A percentile compares a stretch with the other conserved stretches of the same genome.
These are phyloP conservation scores for Arrhopalites spinosus DNA, from an alignment of 2,888 invertebrate genomes.

Conservation along the genomic window DNA sequence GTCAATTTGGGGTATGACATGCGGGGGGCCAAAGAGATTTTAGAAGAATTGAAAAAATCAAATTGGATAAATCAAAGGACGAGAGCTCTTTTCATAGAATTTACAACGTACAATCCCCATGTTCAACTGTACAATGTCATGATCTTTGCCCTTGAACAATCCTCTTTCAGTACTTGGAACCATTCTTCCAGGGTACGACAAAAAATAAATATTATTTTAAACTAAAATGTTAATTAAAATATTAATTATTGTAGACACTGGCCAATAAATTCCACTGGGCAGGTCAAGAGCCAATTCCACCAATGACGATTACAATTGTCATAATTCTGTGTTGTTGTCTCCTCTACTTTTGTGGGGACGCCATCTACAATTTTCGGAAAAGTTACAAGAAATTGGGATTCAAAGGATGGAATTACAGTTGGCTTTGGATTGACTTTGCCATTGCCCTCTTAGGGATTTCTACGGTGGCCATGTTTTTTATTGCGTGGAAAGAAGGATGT, in stretches of 20 bases:
- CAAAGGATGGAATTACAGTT: not conserved
- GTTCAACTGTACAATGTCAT: not conserved
- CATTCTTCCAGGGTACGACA: not conserved
- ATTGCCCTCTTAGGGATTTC: not conserved
- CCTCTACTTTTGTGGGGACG: not conserved
- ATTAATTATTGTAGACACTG: not conserved
- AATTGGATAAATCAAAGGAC: slow-evolving; percentile 17
- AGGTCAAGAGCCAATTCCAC: not conserved
- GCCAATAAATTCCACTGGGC: not conserved
- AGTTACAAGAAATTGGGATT: not conserved
- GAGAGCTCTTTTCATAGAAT: slow-evolving; percentile 15
- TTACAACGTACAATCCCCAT: slow-evolving; percentile 21
- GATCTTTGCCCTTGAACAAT: not conserved
- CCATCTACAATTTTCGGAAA: not conserved
- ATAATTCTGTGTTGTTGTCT: not conserved
- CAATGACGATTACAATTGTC: not conserved
- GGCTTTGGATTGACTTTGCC: not conserved
- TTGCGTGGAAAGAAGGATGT: not conserved
- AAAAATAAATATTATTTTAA: not conserved
- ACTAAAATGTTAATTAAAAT: not conserved
- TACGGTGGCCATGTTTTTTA: not conserved
- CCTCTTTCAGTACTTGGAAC: slow-evolving; percentile 4
- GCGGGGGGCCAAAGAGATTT: not conserved
- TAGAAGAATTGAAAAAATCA: not conserved
- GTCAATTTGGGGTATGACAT: not conserved